These are phyloP conservation scores for Lasioglossum pauxillum DNA, from an alignment of 2,888 invertebrate genomes.

Conservation along the genomic window DNA sequence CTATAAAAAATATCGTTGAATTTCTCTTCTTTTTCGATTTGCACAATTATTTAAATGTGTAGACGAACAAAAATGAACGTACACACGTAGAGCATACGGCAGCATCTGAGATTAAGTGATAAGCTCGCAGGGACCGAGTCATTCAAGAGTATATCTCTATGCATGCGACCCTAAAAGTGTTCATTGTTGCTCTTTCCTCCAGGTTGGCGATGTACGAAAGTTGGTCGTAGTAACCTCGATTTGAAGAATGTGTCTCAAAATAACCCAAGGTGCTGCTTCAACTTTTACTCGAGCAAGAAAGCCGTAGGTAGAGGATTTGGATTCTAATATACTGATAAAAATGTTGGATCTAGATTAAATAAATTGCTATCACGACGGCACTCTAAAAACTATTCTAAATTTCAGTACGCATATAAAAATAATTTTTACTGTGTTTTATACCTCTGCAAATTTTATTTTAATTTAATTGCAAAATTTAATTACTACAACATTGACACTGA, in stretches of 20 bases:
- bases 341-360: neutral
- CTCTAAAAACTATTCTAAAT: no score
- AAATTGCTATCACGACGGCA: neutral
- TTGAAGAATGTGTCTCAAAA: neutral
- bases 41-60: neutral
- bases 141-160: neutral
- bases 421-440: no score
- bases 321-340: neutral
- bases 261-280: neutral
- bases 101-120: neutral
- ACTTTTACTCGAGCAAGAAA: neutral
- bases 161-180: conserved; percentile 1
- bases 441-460: neutral
- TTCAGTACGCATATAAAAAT: no score
- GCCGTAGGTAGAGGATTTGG: neutral
- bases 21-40: neutral
- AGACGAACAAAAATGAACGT: neutral
- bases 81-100: neutral
- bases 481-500: neutral
- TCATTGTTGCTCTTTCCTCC: conserved; percentile 3
- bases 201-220: neutral
- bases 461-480: no score
- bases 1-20: no score
- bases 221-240: conserved; percentile 1
- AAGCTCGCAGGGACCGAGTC: neutral